Evolutionary conservation across 2,797 vertebrate species (phyloP), one percentile per base, ranked within the genome.

Genomic region (Arctocebus calabarensis): DNA sequence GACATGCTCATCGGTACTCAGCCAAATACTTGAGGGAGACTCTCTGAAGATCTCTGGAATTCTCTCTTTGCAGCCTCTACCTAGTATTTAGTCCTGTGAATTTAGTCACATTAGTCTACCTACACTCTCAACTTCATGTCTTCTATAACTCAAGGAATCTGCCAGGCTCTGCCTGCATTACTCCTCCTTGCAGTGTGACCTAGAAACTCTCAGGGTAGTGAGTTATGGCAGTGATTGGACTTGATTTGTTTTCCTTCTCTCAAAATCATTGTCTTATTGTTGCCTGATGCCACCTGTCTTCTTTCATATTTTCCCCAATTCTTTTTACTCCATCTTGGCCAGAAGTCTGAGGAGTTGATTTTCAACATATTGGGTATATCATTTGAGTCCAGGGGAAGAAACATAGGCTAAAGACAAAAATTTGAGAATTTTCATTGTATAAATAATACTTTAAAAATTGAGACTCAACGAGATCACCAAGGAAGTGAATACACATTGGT

Each of bases 371-470:
- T 61, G 37, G 20, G 43, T 61, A 68, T 82, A 32, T 4, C n/a
- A 9, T 13, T 74, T 81, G 86, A 90, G 43, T 52, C n/a, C 34
- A 78, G 34, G 32, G 45, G 22, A 75, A 68, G 61, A 86, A 34
- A 7, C 79, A 12, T 2, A 79, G n/a, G 55, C 13, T 48, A 71
- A 25, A 87, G 32, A 75, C 19, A 75, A 82, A 17, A 90, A 62
- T 61, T 74, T 82, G 59, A 43, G 14, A 34, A 25, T 91, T 64
- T 68, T 62, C 61, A 59, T 81, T 66, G 16, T 90, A 70, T 92
- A 37, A 85, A 66, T 92, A 84, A 71, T 59, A 82, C 40, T 81
- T 93, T 52, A 95, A 81, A 90, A 48, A 27, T 43, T 78, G 68
- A 90, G 12, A 66, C 40, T 43, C 19, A 81, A 34, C 55, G 34